A percentile compares a stretch with the other conserved stretches of the same genome.
These are phyloP conservation scores for Sturnus vulgaris DNA, from an alignment of 2,113 vertebrate genomes.

Conservation along the genomic window DNA sequence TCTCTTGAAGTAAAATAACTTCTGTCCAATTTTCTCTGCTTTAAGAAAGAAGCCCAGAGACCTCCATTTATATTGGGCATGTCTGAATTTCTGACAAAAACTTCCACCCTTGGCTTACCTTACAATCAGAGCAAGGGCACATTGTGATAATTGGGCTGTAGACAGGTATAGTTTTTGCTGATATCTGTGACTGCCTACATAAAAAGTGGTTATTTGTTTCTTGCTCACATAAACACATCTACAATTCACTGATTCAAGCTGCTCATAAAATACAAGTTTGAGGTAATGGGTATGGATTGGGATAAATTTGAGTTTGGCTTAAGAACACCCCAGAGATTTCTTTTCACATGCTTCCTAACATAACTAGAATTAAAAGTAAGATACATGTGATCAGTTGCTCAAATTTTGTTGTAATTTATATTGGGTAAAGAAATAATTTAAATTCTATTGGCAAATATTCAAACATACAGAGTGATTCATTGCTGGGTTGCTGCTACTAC, in stretches of 20 bases:
- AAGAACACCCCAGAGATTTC: not conserved
- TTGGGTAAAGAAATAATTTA: not conserved
- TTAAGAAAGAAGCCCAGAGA: not conserved
- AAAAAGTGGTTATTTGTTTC: not conserved
- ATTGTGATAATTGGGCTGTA: not conserved
- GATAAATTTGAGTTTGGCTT: not conserved
- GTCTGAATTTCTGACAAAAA: not conserved
- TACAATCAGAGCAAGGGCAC: not conserved
- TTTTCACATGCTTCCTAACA: not conserved
- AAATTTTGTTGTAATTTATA: not conserved
- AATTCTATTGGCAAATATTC: not conserved
- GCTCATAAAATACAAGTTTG: not conserved
- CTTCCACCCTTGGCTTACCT: not conserved
- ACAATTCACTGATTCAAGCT: not conserved
- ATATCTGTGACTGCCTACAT: not conserved
- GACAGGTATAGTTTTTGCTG: not conserved
- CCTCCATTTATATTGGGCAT: not conserved
- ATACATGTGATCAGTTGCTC: not conserved
- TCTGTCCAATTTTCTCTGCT: not conserved
- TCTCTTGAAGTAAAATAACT: not conserved
- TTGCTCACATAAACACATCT: not conserved
- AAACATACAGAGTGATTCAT: not conserved
- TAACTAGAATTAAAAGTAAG: not conserved
- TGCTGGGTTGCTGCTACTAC: not conserved
- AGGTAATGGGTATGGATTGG: not conserved